Evolutionary conservation across 2,888 invertebrate species (phyloP).

Genomic region (Ephialtes manifestator): DNA sequence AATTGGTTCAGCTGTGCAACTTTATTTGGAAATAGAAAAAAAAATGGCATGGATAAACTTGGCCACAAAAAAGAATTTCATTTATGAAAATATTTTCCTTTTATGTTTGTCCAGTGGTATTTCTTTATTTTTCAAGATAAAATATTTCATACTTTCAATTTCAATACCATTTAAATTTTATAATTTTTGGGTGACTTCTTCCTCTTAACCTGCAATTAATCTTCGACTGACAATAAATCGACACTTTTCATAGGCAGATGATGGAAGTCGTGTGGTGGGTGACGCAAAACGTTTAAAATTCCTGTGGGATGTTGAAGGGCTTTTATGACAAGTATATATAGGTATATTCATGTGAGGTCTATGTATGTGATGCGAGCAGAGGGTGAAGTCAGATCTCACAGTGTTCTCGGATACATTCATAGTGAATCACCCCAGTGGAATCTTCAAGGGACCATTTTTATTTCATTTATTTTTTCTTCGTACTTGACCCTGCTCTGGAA

Average conservation of each 20-base stretch:
- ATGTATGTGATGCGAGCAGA: constrained; percentile 27
- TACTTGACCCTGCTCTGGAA: constrained; percentile 28
- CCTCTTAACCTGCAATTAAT: constrained; percentile 18
- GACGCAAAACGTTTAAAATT: constrained; percentile 41
- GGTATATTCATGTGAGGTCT: constrained; percentile 25
- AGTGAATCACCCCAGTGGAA: constrained; percentile 67
- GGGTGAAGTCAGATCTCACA: constrained; percentile 9
- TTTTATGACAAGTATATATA: constrained; percentile 22
- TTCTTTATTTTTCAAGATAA: too few species aligned
- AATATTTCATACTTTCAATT: too few species aligned
- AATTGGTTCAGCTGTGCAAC: too few species aligned
- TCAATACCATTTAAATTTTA: too few species aligned
- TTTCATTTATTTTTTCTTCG: constrained; percentile 5
- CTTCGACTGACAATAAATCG: background rate
- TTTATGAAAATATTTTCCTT: too few species aligned
- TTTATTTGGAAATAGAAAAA: too few species aligned
- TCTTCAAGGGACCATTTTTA: constrained; percentile 38
- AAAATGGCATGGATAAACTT: too few species aligned
- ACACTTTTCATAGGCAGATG: background rate
- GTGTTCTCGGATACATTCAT: constrained; percentile 54
- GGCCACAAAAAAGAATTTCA: too few species aligned
- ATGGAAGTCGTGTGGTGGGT: constrained; percentile 16
- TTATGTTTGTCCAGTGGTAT: too few species aligned
- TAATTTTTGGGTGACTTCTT: too few species aligned
- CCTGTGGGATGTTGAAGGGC: constrained; percentile 22